These are phyloP conservation scores for Scelioninae gen. 2 DNA, from an alignment of 2,888 invertebrate species.

Conservation along the genomic window DNA sequence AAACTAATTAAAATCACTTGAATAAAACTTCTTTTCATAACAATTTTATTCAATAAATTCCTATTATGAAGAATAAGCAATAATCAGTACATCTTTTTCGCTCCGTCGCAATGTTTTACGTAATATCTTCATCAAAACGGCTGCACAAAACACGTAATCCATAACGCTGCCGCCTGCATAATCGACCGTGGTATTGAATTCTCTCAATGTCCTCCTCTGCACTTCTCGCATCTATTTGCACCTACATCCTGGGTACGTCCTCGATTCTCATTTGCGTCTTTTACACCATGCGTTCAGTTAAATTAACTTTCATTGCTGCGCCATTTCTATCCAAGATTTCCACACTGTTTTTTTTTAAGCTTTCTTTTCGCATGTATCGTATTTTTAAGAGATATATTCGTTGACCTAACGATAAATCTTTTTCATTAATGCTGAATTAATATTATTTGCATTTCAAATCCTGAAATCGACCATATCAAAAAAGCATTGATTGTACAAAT, in stretches of 20 bases:
- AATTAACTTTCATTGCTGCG: constrained; percentile 59
- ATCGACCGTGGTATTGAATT: constrained; percentile 74
- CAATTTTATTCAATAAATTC: constrained; percentile 15
- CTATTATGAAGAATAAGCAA: constrained; percentile 14
- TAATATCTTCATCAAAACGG: constrained; percentile 70
- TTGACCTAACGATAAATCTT: too few relatives aligned
- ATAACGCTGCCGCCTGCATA: constrained; percentile 68
- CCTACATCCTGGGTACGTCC: constrained; percentile 18
- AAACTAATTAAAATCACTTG: constrained; percentile 1
- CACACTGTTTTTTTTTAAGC: not conserved
- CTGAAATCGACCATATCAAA: too few relatives aligned
- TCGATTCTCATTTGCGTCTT: constrained; percentile 35
- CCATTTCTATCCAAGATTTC: not conserved
- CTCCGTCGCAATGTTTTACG: constrained; percentile 39
- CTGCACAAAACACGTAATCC: constrained; percentile 62
- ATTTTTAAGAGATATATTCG: too few relatives aligned
- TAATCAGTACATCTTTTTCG: constrained; percentile 25
- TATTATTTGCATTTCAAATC: too few relatives aligned
- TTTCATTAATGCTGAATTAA: not conserved
- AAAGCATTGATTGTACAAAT: too few relatives aligned
- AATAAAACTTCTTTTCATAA: not conserved
- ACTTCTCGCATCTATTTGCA: constrained; percentile 16
- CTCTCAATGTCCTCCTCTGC: constrained; percentile 56
- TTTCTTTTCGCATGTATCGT: not conserved
- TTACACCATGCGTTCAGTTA: constrained; percentile 62